Conservation (phyloP, 1,140 invertebrate species). For the Ruditapes philippinarum region DNA sequence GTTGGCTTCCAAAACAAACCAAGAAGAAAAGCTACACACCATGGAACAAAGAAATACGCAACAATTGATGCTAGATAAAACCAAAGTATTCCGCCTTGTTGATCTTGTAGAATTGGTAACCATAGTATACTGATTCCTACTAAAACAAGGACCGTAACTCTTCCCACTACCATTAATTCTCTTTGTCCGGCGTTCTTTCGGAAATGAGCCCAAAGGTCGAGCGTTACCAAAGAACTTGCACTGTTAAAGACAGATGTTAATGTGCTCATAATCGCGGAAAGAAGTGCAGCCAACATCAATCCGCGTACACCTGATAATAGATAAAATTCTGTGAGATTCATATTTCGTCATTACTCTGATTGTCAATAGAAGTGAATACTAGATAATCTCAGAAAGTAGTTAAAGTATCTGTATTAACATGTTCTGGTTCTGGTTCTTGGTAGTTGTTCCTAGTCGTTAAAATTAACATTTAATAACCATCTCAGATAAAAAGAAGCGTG, state of each 20-base stretch:
- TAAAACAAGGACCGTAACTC: slow-evolving; percentile 87
- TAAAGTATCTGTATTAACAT: too few relatives aligned
- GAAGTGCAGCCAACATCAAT: slow-evolving; percentile 88
- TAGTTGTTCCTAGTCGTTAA: too few relatives aligned
- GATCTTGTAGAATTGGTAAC: slow-evolving; percentile 88
- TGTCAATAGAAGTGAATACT: too few relatives aligned
- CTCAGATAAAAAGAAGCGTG: too few relatives aligned
- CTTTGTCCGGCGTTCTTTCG: slow-evolving; percentile 84
- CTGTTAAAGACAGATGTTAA: slow-evolving; percentile 88
- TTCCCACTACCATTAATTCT: slow-evolving; percentile 87
- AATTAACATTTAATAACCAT: too few relatives aligned
- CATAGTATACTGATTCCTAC: slow-evolving; percentile 87
- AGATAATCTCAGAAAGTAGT: too few relatives aligned
- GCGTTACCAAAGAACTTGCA: slow-evolving; percentile 88
- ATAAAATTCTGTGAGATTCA: too few relatives aligned
- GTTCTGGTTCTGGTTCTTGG: too few relatives aligned
- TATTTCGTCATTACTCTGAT: too few relatives aligned
- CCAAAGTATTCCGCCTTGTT: slow-evolving; percentile 87
- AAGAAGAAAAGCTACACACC: slow-evolving; percentile 87
- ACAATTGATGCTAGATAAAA: slow-evolving; percentile 88
- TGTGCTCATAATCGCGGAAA: slow-evolving; percentile 88
- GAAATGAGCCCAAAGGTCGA: slow-evolving; percentile 87
- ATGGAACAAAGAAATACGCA: slow-evolving; percentile 87
- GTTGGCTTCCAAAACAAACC: slow-evolving; percentile 87
- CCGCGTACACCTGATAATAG: slow-evolving; percentile 83